These are phyloP conservation scores for Reticulitermes speratus DNA, from an alignment of 1,140 invertebrate genomes.

Conservation along the genomic window DNA sequence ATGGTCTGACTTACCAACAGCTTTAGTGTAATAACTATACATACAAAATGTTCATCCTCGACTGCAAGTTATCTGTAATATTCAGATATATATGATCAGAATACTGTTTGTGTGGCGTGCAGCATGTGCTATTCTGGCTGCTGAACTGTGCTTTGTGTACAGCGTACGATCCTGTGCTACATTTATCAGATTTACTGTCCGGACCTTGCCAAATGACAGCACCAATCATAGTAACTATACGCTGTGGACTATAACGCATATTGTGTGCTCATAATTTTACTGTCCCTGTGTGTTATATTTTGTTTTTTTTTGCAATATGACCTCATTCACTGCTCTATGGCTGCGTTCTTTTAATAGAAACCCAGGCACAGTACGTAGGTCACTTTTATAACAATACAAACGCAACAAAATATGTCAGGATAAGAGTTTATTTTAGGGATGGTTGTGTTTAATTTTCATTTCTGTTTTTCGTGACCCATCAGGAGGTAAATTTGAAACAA, in stretches of 20 bases:
- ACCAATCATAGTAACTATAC: background rate
- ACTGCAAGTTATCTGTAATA: too few species aligned
- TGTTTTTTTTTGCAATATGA: background rate
- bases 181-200: background rate
- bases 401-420: background rate
- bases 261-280: background rate
- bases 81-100: too few species aligned
- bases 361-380: background rate
- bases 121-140: too few species aligned
- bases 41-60: too few species aligned
- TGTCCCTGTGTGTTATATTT: background rate
- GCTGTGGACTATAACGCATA: background rate
- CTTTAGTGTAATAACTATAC: too few species aligned
- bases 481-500: background rate
- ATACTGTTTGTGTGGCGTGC: too few species aligned
- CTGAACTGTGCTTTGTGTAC: too few species aligned
- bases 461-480: background rate
- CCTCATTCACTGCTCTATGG: background rate
- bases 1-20: too few species aligned
- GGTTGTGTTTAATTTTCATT: background rate
- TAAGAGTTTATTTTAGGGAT: background rate
- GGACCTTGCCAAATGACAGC: background rate
- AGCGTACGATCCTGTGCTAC: too few species aligned
- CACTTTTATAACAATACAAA: background rate
- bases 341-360: background rate